Evolutionary conservation across 2,888 invertebrate species (phyloP).

Genomic region (Brachyptera putata): DNA sequence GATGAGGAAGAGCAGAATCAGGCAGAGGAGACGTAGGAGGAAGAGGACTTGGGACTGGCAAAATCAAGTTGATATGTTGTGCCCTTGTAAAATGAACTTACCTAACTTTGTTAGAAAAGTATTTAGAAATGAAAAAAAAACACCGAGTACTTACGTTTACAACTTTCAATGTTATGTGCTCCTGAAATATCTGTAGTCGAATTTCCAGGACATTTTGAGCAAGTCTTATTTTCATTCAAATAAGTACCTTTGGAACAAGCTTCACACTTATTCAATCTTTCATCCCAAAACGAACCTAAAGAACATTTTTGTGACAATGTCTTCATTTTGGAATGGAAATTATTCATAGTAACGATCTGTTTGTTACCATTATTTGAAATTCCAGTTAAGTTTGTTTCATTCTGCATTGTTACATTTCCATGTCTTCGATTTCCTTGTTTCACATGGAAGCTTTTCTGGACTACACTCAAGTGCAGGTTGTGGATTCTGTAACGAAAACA

Average conservation of each 20-base stretch:
- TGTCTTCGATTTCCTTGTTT: neutral
- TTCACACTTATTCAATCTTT: slow-evolving; percentile 37
- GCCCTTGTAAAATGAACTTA: no score
- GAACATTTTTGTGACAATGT: no score
- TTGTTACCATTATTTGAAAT: neutral
- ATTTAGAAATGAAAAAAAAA: no score
- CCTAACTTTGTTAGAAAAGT: no score
- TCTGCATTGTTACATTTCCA: no score
- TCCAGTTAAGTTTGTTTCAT: no score
- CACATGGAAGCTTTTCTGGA: slow-evolving; percentile 1
- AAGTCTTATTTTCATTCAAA: slow-evolving; percentile 44
- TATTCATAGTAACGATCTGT: slow-evolving; percentile 1
- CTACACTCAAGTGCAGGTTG: neutral
- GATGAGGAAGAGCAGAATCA: no score
- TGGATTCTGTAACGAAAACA: neutral
- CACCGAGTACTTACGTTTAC: slow-evolving; percentile 44
- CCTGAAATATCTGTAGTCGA: slow-evolving; percentile 43
- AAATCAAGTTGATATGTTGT: no score
- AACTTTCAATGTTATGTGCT: slow-evolving; percentile 39
- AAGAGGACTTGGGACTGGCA: no score
- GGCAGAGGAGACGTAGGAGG: no score
- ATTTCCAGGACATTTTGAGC: slow-evolving; percentile 43
- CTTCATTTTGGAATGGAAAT: no score
- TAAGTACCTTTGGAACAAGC: slow-evolving; percentile 42
- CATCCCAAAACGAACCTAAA: slow-evolving; percentile 42